Conservation (phyloP, 92 coral and sea anemone genomes). For the Epizoanthus scotinus region DNA sequence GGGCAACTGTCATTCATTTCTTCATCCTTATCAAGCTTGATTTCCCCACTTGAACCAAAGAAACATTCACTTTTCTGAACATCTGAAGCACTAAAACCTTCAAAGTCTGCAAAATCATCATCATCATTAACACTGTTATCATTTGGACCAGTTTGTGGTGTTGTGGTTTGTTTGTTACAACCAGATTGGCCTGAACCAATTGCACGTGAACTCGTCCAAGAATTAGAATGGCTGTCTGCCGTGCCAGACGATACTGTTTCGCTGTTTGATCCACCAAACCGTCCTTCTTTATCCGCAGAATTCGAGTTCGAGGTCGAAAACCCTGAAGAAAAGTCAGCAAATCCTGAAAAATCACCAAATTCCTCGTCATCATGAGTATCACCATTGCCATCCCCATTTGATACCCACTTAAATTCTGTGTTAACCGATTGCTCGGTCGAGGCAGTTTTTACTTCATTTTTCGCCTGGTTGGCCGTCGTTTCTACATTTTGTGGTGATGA, state of each 20-base stretch:
- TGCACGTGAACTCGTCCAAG: background rate
- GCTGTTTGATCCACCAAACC: background rate
- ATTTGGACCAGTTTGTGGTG: background rate
- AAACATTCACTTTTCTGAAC: background rate
- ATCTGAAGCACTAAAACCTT: slow-evolving; percentile 21
- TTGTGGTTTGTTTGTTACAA: background rate
- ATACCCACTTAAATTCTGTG: slow-evolving; percentile 25
- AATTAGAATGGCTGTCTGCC: background rate
- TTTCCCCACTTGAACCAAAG: slow-evolving; percentile 10
- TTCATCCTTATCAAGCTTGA: background rate
- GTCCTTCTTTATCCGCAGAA: background rate
- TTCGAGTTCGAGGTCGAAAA: slow-evolving; percentile 3
- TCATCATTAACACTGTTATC: background rate
- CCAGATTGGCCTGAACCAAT: background rate
- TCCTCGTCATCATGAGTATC: slow-evolving; percentile 33
- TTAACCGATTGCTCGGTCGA: slow-evolving; percentile 33
- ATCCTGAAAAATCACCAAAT: slow-evolving; percentile 66
- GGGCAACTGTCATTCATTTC: background rate
- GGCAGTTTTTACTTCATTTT: slow-evolving; percentile 17
- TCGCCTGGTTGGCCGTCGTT: slow-evolving; percentile 31
- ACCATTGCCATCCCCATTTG: slow-evolving; percentile 26
- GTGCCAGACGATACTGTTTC: background rate
- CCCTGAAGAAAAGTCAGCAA: slow-evolving; percentile 51
- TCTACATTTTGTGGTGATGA: slow-evolving; percentile 45
- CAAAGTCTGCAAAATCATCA: slow-evolving; percentile 43